phyloP scores from a whole-genome alignment of 2,797 vertebrate genomes.

The Pseudochirops corinnae region DNA sequence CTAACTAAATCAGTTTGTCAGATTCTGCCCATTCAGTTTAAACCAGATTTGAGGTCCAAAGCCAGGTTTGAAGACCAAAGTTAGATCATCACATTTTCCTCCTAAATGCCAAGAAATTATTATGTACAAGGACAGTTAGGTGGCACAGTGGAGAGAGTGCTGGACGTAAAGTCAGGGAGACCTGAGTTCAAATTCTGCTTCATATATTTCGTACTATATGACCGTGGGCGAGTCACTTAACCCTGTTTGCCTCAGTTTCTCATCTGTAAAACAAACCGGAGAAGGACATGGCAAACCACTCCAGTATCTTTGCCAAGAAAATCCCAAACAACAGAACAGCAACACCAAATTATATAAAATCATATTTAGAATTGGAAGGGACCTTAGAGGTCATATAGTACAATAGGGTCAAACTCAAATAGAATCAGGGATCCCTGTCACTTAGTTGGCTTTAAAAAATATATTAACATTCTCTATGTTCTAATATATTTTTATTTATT shows the following conservation, averaged over 20 bases:
- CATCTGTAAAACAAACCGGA: neutral
- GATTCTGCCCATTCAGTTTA: slow-evolving; percentile 50
- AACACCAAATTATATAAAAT: neutral
- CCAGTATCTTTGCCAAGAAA: neutral
- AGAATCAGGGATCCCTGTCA: neutral
- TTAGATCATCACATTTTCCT: neutral
- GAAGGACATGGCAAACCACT: neutral
- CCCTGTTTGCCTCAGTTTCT: neutral
- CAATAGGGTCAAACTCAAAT: neutral
- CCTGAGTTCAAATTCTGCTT: neutral
- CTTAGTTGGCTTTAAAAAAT: neutral
- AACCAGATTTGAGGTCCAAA: slow-evolving; percentile 19
- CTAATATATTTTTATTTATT: neutral
- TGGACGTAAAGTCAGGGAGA: neutral
- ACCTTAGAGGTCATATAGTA: neutral
- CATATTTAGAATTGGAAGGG: neutral
- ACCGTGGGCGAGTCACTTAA: neutral
- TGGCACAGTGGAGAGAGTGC: neutral
- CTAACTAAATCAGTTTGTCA: slow-evolving; percentile 36
- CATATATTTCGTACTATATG: neutral
- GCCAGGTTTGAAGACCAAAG: slow-evolving; percentile 23
- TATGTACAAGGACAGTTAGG: neutral
- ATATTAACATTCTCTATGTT: neutral
- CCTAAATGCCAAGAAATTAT: neutral
- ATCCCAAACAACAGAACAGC: neutral